Evolutionary conservation across 30 jellyfish, hydroid and myxozoan species (phyloP).

Genomic region (Pelagia noctiluca): DNA sequence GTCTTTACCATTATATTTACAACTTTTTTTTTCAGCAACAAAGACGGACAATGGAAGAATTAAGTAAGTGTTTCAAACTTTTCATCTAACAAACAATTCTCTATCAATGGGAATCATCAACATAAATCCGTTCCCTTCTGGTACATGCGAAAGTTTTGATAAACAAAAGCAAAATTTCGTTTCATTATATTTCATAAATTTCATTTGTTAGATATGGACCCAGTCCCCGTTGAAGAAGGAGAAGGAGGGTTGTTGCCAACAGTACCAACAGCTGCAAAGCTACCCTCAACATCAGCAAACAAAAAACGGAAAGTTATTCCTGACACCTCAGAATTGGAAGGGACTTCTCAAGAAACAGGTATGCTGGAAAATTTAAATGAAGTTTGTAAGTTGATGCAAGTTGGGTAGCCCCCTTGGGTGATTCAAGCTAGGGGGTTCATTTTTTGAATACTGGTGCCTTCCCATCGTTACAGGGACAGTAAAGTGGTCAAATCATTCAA

Average conservation of each 20-base stretch:
- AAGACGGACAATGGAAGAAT: constrained; percentile 71
- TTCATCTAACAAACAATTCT: no score
- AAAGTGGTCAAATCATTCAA: no score
- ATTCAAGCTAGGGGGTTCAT: no score
- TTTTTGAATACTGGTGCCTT: no score
- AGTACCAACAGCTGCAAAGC: constrained; percentile 35
- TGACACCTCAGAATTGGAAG: constrained; percentile 44
- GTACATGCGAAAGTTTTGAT: no score
- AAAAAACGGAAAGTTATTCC: constrained; percentile 39
- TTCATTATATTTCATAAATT: background rate
- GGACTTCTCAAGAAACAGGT: constrained; percentile 30
- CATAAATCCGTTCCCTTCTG: background rate
- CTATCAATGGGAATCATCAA: no score
- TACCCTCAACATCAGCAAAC: background rate
- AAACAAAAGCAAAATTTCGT: no score
- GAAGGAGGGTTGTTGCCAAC: constrained; percentile 43
- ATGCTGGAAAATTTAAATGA: no score
- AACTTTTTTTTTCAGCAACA: constrained; percentile 55
- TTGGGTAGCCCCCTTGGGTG: no score
- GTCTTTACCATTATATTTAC: no score
- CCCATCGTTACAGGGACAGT: no score
- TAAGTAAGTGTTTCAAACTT: constrained; percentile 45
- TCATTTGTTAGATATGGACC: constrained; percentile 47
- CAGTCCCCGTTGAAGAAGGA: constrained; percentile 49
- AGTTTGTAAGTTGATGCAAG: no score